Percentiles rank a stretch among this genome's conserved stretches.
These are phyloP conservation scores for Lemur catta DNA, from an alignment of 2,797 vertebrate species.

Conservation along the genomic window DNA sequence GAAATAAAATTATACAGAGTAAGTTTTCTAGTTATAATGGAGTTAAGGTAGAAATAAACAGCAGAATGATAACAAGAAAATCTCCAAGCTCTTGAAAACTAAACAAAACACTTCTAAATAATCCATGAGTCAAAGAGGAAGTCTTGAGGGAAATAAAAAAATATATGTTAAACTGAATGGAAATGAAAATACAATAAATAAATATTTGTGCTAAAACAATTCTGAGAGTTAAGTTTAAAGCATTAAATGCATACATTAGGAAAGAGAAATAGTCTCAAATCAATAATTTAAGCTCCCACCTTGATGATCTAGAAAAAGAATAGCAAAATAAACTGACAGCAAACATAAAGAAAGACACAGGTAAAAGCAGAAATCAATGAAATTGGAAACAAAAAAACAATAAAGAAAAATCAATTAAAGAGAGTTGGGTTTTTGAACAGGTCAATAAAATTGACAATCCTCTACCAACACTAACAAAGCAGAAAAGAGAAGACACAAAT, in stretches of 20 bases:
- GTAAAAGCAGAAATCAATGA: not conserved
- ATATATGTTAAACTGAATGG: not conserved
- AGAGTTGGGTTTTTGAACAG: not conserved
- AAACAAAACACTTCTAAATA: not conserved
- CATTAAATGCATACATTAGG: not conserved
- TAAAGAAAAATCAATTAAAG: not conserved
- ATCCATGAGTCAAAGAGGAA: not conserved
- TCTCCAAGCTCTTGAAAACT: not conserved
- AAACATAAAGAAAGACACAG: not conserved
- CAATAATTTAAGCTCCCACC: not conserved
- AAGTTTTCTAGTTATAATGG: not conserved
- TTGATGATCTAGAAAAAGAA: not conserved
- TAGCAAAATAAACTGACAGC: not conserved
- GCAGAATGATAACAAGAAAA: not conserved
- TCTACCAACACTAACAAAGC: not conserved
- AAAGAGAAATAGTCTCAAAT: not conserved
- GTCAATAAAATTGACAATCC: not conserved
- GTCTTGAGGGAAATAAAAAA: not conserved
- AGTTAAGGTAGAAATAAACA: not conserved
- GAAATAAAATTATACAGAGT: not conserved
- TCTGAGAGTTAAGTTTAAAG: not conserved
- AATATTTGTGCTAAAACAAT: not conserved
- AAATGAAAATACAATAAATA: slow-evolving; percentile 1
- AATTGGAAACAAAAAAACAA: not conserved
- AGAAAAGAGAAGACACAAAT: not conserved